phyloP scores from a whole-genome alignment of 2,888 invertebrate genomes.

The Caenorhabditis panamensis region DNA sequence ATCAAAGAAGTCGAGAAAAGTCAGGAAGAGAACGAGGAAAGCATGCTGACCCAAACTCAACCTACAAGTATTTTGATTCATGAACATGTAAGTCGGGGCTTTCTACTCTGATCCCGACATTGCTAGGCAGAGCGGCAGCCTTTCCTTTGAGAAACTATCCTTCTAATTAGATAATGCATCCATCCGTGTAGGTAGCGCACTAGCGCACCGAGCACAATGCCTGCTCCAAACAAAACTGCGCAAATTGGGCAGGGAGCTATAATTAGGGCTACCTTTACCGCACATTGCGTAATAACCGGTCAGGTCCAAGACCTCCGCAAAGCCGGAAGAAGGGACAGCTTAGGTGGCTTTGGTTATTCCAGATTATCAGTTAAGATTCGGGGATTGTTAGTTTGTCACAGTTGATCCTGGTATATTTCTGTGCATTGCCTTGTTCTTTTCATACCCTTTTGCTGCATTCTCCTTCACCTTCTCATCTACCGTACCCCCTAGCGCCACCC shows the following conservation, averaged over 20 bases:
- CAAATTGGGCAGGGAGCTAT: conserved; percentile 25
- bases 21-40: conserved; percentile 53
- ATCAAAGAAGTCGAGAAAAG: conserved; percentile 30
- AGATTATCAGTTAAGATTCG: conserved; percentile 6
- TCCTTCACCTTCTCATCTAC: conserved; percentile 16
- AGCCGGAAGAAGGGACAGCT: background rate
- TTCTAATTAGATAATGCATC: conserved; percentile 39
- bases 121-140: no score
- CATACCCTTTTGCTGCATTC: background rate
- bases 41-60: conserved; percentile 22
- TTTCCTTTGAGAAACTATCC: no score
- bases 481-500: conserved; percentile 44
- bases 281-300: conserved; percentile 45
- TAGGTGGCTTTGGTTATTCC: background rate
- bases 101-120: no score
- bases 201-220: conserved; percentile 5
- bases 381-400: background rate
- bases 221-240: background rate
- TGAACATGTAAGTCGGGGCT: conserved; percentile 35
- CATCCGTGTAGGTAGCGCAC: background rate
- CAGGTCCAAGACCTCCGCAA: background rate
- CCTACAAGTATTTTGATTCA: conserved; percentile 31
- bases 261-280: conserved; percentile 51
- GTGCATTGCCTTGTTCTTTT: background rate
- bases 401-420: background rate